Evolutionary conservation across 1,140 invertebrate genomes (phyloP).

Genomic region (Heliconius nattereri): DNA sequence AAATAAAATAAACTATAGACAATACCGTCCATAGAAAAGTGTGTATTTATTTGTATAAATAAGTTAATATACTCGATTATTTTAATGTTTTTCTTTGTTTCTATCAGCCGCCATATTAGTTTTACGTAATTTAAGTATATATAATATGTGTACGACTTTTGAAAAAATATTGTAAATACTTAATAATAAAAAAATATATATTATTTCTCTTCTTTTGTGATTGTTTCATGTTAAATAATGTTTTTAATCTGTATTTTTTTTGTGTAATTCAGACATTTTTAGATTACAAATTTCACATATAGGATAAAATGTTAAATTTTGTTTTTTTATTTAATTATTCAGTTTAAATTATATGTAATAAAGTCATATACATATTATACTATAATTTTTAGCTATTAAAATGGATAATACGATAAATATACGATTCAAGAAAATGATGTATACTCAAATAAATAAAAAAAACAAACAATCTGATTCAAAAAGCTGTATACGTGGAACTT

Average conservation of each 20-base stretch:
- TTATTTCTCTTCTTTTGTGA: not conserved
- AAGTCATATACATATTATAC: not conserved
- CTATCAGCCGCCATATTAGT: conserved; percentile 67
- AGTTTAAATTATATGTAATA: not conserved
- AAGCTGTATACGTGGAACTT: conserved; percentile 63
- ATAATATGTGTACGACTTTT: conserved; percentile 17
- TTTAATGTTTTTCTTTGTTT: conserved; percentile 53
- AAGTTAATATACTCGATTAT: conserved; percentile 67
- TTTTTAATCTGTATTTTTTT: too few species aligned
- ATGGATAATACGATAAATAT: conserved; percentile 52
- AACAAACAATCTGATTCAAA: conserved; percentile 61
- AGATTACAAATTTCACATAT: too few species aligned
- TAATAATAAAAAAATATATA: conserved; percentile 7
- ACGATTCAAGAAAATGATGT: conserved; percentile 56
- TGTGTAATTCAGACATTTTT: too few species aligned
- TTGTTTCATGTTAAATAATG: not conserved
- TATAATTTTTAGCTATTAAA: conserved; percentile 32
- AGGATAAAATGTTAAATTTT: too few species aligned
- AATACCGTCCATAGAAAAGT: conserved; percentile 74
- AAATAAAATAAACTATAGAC: conserved; percentile 59
- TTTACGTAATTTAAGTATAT: conserved; percentile 42
- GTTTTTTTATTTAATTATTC: too few species aligned
- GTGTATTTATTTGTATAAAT: conserved; percentile 74
- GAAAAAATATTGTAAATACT: conserved; percentile 4
- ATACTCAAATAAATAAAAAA: conserved; percentile 49